Percentiles rank a stretch among this genome's conserved stretches.
Evolutionary conservation across 2,113 vertebrate species (phyloP).

Genomic region (Hylia prasina): DNA sequence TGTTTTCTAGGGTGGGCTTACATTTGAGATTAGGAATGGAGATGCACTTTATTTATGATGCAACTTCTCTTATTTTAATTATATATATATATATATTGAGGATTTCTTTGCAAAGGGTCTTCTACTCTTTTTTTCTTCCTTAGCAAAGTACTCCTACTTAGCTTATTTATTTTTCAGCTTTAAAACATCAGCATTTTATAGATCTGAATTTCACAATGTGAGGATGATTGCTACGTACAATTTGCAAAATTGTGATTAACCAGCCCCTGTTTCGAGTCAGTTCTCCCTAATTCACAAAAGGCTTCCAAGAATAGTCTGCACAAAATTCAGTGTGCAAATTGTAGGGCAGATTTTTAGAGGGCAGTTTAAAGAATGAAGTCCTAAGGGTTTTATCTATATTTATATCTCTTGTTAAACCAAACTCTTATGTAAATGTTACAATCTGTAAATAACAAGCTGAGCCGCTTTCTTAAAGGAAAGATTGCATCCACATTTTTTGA

Average conservation of each 20-base stretch:
- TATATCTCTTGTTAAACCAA: constrained; percentile 79
- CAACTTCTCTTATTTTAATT: constrained; percentile 30
- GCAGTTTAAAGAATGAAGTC: constrained; percentile 81
- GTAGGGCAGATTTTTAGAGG: constrained; percentile 80
- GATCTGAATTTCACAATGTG: constrained; percentile 80
- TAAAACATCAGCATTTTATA: constrained; percentile 79
- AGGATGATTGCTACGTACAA: constrained; percentile 81
- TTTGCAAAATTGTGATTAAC: constrained; percentile 83
- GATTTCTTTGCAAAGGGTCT: constrained; percentile 63
- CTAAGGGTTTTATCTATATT: constrained; percentile 81
- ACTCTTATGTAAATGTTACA: constrained; percentile 82
- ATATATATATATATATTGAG: constrained; percentile 22
- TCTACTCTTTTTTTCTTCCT: constrained; percentile 38
- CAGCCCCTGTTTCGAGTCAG: constrained; percentile 78
- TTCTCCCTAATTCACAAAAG: constrained; percentile 78
- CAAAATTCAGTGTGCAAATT: constrained; percentile 80
- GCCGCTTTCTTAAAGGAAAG: constrained; percentile 72
- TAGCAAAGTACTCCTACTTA: constrained; percentile 67
- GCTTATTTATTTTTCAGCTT: constrained; percentile 81
- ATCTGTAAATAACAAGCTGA: constrained; percentile 78
- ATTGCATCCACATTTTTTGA: constrained; percentile 74
- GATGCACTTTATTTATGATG: background rate
- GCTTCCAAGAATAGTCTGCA: constrained; percentile 79
- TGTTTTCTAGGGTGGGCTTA: background rate
- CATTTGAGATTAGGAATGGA: background rate